Conservation (phyloP, 2,888 invertebrate species). For the Podabrus alpinus region DNA sequence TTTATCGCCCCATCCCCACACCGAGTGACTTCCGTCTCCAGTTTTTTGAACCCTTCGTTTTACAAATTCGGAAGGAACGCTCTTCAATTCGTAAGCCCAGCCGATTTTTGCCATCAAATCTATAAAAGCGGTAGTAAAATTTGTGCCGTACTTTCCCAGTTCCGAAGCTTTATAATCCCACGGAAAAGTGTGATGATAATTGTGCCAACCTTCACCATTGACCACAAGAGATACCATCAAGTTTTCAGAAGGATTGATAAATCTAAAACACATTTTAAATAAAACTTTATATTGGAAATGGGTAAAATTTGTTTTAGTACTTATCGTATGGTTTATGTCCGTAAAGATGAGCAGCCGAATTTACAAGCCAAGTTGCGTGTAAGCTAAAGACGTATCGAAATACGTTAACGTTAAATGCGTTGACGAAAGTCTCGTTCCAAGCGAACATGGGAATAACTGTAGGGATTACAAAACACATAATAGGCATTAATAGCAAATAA, state of each 20-base stretch:
- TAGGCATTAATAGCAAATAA: conserved; percentile 22
- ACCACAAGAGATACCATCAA: conserved; percentile 71
- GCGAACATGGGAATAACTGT: neutral
- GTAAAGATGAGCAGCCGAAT: conserved; percentile 85
- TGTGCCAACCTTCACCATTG: conserved; percentile 81
- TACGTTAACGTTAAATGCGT: neutral
- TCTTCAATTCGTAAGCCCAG: conserved; percentile 78
- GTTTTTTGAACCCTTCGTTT: conserved; percentile 70
- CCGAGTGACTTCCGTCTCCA: conserved; percentile 65
- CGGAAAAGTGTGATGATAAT: conserved; percentile 93
- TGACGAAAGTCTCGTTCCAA: neutral
- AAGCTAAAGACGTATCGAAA: neutral
- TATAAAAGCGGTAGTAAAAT: conserved; percentile 66
- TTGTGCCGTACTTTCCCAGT: conserved; percentile 62
- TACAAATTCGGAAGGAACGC: conserved; percentile 69
- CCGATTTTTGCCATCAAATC: conserved; percentile 71
- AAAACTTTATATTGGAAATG: neutral
- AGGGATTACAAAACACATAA: neutral
- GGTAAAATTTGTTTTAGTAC: conserved; percentile 47
- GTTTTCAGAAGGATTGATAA: conserved; percentile 80
- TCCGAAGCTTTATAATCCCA: conserved; percentile 94
- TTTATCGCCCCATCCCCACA: conserved; percentile 46
- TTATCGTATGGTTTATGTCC: conserved; percentile 77
- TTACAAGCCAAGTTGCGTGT: conserved; percentile 79
- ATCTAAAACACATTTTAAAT: neutral